A percentile compares a stretch with the other conserved stretches of the same genome.
phyloP scores from a whole-genome alignment of 2,113 vertebrate species.

The Protomyctophum bolini region DNA sequence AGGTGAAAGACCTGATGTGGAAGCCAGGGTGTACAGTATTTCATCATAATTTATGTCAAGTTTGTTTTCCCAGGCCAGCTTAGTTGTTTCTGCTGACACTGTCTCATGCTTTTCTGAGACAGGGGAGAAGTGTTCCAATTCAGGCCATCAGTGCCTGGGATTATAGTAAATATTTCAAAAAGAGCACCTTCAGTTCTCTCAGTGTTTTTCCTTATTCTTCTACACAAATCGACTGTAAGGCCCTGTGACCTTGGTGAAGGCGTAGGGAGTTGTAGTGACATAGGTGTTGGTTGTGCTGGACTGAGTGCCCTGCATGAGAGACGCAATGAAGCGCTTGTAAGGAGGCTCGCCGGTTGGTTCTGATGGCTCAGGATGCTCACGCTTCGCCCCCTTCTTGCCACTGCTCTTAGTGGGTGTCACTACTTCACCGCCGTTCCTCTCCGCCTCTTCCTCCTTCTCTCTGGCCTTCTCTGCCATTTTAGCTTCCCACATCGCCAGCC shows the following conservation, averaged over 20 bases:
- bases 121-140: conserved; percentile 40
- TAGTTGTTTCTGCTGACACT: conserved; percentile 17
- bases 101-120: conserved; percentile 3
- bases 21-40: conserved; percentile 25
- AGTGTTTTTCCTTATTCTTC: conserved; percentile 63
- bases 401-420: conserved; percentile 87
- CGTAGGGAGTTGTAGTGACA: conserved; percentile 92
- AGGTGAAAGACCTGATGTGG: conserved; percentile 76
- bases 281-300: conserved; percentile 94
- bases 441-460: conserved; percentile 93
- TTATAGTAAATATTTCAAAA: conserved; percentile 43
- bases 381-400: conserved; percentile 87
- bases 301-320: conserved; percentile 86
- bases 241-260: conserved; percentile 97
- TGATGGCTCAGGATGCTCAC: conserved; percentile 83
- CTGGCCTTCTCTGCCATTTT: conserved; percentile 96
- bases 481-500: conserved; percentile 93
- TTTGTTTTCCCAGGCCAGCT: conserved; percentile 12
- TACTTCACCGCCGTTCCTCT: conserved; percentile 87
- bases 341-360: conserved; percentile 83
- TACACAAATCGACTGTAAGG: conserved; percentile 93
- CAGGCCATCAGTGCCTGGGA: conserved; percentile 51
- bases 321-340: conserved; percentile 89
- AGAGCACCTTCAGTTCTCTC: conserved; percentile 69
- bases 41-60: conserved; percentile 44